phyloP scores from a whole-genome alignment of 2,797 vertebrate genomes.

The Argyrosomus regius region DNA sequence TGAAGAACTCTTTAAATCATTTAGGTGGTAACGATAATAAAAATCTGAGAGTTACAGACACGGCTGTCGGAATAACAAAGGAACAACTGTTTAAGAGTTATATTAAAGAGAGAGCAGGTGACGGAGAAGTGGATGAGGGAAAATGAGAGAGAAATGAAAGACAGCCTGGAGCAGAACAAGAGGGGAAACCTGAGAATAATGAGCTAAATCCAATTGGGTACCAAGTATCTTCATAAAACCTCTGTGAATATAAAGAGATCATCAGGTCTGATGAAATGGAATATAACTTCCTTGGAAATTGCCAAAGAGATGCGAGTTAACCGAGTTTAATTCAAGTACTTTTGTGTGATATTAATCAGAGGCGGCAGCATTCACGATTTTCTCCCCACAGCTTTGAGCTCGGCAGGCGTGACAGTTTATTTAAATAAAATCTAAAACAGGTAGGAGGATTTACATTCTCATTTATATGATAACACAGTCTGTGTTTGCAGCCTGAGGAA shows the following conservation, averaged over 20 bases:
- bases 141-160: slow-evolving; percentile 8
- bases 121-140: slow-evolving; percentile 8
- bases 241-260: slow-evolving; percentile 5
- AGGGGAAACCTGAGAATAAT: not conserved
- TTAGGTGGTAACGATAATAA: not conserved
- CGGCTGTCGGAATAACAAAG: not conserved
- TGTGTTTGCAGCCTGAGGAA: not conserved
- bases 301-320: not conserved
- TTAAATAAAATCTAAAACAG: slow-evolving; percentile 1
- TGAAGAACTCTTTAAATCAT: not conserved
- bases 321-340: not conserved
- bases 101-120: not conserved
- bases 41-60: not conserved
- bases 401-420: not conserved
- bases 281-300: not conserved
- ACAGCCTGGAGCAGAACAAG: not conserved
- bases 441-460: not conserved
- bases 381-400: not conserved
- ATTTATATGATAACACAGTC: not conserved
- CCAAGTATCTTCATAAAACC: not conserved
- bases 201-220: not conserved
- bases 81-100: not conserved
- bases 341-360: not conserved
- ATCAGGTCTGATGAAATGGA: not conserved
- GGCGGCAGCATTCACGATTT: not conserved